These are phyloP conservation scores for Morpho deidamia DNA, from an alignment of 2,888 invertebrate genomes.

Conservation along the genomic window DNA sequence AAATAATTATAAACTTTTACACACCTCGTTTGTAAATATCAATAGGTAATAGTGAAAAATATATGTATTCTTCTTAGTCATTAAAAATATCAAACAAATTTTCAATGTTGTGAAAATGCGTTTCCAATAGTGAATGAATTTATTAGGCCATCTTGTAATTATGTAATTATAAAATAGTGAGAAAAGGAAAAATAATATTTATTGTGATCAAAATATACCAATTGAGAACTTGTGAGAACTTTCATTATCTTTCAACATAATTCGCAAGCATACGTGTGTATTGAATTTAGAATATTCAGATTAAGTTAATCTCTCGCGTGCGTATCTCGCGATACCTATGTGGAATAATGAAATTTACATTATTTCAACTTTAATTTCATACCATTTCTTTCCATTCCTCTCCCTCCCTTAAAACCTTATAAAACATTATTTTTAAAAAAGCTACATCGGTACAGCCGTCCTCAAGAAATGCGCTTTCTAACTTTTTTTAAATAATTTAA, in stretches of 20 bases:
- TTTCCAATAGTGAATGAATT: constrained; percentile 63
- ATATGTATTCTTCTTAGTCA: neutral
- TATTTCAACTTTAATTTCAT: no score
- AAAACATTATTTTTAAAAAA: no score
- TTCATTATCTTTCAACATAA: neutral
- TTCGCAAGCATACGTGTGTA: no score
- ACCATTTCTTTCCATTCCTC: no score
- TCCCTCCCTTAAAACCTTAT: no score
- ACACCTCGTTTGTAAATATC: neutral
- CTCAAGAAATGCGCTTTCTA: no score
- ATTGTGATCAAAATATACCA: constrained; percentile 54
- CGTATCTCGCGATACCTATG: no score
- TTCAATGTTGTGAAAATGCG: constrained; percentile 66
- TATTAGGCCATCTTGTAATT: constrained; percentile 23
- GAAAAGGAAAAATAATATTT: constrained; percentile 44
- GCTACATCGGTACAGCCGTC: no score
- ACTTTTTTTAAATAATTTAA: no score
- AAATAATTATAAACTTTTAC: constrained; percentile 1
- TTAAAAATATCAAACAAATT: constrained; percentile 26
- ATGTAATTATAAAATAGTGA: constrained; percentile 30
- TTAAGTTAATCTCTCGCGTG: no score
- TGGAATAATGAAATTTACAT: no score
- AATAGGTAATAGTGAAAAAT: neutral
- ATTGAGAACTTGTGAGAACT: constrained; percentile 22
- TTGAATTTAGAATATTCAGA: no score